Percentiles rank a stretch among this genome's conserved stretches.
These are phyloP conservation scores for Nemotelus nigrinus DNA, from an alignment of 2,888 invertebrate genomes.

Conservation along the genomic window DNA sequence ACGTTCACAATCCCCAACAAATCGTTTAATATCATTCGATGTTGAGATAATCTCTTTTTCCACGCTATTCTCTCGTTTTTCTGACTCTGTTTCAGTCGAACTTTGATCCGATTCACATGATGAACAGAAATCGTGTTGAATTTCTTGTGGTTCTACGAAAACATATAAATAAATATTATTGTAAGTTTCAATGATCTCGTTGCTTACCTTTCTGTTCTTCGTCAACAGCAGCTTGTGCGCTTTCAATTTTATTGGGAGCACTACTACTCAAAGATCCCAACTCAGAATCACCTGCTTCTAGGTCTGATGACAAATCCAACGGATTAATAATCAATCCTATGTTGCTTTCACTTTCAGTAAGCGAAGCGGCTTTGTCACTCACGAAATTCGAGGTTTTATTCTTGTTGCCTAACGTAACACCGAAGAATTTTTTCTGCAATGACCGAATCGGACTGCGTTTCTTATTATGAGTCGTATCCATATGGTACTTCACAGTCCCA, in stretches of 20 bases:
- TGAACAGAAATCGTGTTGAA: slow-evolving; percentile 46
- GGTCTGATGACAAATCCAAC: slow-evolving; percentile 64
- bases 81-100: slow-evolving; percentile 63
- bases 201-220: slow-evolving; percentile 27
- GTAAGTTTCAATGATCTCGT: background rate
- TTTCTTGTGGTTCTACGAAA: slow-evolving; percentile 36
- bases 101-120: slow-evolving; percentile 62
- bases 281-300: slow-evolving; percentile 58
- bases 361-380: slow-evolving; percentile 55
- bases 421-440: slow-evolving; percentile 64
- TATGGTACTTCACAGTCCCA: slow-evolving; percentile 74
- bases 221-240: slow-evolving; percentile 5
- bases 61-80: slow-evolving; percentile 61
- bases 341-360: slow-evolving; percentile 60
- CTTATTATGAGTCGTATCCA: slow-evolving; percentile 58
- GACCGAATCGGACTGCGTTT: slow-evolving; percentile 64
- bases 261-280: slow-evolving; percentile 46
- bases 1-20: slow-evolving; percentile 62
- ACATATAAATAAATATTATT: background rate
- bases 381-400: slow-evolving; percentile 64
- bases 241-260: slow-evolving; percentile 37
- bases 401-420: slow-evolving; percentile 63
- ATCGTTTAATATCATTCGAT: slow-evolving; percentile 60
- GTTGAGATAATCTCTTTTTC: slow-evolving; percentile 59
- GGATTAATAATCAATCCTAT: slow-evolving; percentile 77